These are phyloP conservation scores for Taenioides sp. DNA, from an alignment of 2,797 vertebrate genomes.

Conservation along the genomic window DNA sequence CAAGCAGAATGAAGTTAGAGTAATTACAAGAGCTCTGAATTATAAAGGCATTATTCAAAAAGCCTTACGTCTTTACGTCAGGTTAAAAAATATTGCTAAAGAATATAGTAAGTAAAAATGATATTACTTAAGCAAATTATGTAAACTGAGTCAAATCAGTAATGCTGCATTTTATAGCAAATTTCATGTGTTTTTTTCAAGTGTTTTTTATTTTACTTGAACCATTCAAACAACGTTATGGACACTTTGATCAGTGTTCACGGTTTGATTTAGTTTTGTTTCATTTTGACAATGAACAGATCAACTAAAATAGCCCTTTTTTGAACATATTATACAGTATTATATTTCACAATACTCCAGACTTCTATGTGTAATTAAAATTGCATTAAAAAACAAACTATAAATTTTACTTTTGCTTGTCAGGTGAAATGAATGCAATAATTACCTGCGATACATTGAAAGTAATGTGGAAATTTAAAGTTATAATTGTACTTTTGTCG, in stretches of 20 bases:
- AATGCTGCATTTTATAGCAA: too few species aligned
- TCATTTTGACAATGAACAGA: neutral
- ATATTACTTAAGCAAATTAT: neutral
- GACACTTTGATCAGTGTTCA: neutral
- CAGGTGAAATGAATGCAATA: neutral
- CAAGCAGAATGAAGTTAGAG: constrained; percentile 11
- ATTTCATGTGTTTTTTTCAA: too few species aligned
- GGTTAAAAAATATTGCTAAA: neutral
- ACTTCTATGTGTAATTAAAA: neutral
- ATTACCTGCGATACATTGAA: neutral
- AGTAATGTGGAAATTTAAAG: neutral
- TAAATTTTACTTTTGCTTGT: neutral
- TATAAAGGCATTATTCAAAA: neutral
- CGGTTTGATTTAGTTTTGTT: neutral
- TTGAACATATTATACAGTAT: too few species aligned
- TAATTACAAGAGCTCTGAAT: constrained; percentile 17
- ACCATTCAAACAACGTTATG: neutral
- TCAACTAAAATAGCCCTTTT: too few species aligned
- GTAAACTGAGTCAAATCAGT: neutral
- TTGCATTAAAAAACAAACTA: too few species aligned
- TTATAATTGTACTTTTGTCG: too few species aligned
- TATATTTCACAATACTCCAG: neutral
- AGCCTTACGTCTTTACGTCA: neutral
- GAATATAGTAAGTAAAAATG: neutral
- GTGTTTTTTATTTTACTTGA: neutral